A percentile compares a stretch with the other conserved stretches of the same genome.
Evolutionary conservation across 2,113 vertebrate species (phyloP).

Genomic region (Uropsilus gracilis): DNA sequence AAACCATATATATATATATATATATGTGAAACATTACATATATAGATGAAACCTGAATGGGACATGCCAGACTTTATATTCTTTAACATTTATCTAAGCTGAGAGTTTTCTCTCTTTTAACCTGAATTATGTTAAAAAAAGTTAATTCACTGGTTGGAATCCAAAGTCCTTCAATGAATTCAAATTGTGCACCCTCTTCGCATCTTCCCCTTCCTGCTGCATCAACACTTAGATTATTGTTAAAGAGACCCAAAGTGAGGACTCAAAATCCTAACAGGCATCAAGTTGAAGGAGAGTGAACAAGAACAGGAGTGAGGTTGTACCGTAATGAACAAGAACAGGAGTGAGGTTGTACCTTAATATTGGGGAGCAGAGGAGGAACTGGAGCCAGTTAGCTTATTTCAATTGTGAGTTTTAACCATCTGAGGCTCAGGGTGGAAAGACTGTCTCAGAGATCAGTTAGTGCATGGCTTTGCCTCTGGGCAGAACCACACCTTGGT

Average conservation of each 20-base stretch:
- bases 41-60: background rate
- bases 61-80: background rate
- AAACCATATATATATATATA: too few relatives aligned
- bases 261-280: background rate
- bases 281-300: background rate
- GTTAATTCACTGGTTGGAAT: background rate
- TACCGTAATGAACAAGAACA: background rate
- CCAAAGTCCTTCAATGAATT: background rate
- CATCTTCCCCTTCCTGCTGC: background rate
- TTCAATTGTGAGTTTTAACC: background rate
- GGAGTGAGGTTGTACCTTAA: background rate
- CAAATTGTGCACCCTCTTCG: background rate
- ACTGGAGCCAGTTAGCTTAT: background rate
- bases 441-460: background rate
- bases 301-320: background rate
- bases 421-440: background rate
- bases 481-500: constrained; percentile 47
- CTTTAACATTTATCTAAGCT: background rate
- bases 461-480: background rate
- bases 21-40: background rate
- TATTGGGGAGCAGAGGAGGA: background rate
- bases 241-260: background rate
- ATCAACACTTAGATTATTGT: background rate
- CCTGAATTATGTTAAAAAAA: background rate
- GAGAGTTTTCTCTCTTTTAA: background rate